phyloP scores from a whole-genome alignment of 2,888 invertebrate species.

The Syrista parreyssii region DNA sequence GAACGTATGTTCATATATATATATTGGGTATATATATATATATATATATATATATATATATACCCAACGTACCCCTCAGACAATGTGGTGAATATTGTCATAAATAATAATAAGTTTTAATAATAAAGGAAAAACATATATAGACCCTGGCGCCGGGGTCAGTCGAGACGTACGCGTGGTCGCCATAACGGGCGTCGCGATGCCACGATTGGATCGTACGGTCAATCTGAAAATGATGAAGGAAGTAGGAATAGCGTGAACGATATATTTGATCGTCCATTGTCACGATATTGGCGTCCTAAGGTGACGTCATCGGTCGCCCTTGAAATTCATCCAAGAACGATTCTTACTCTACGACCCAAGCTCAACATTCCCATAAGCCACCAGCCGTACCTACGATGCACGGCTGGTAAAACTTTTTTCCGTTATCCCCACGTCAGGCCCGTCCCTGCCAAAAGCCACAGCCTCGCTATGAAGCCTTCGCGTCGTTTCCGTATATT shows the following conservation, averaged over 20 bases:
- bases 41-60: too few species aligned
- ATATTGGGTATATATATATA: too few species aligned
- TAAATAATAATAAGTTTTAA: neutral
- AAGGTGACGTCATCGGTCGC: too few species aligned
- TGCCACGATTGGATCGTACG: neutral
- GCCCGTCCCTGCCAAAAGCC: neutral
- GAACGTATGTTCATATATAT: too few species aligned
- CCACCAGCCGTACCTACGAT: neutral
- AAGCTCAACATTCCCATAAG: neutral
- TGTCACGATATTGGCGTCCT: too few species aligned
- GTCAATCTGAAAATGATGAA: neutral
- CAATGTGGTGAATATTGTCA: neutral
- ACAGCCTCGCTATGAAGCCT: conserved; percentile 3
- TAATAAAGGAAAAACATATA: neutral
- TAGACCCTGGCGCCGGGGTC: neutral
- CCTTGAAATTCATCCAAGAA: too few species aligned
- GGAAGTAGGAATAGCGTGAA: neutral
- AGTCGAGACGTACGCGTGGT: neutral
- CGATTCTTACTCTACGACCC: neutral
- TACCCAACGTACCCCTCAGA: neutral
- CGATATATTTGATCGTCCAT: too few species aligned
- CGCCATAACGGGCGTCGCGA: neutral
- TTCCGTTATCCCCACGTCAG: neutral
- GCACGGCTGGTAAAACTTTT: neutral
- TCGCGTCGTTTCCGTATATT: conserved; percentile 19